Evolutionary conservation across 2,113 vertebrate species (phyloP).

Genomic region (Pelodiscus sinensis): DNA sequence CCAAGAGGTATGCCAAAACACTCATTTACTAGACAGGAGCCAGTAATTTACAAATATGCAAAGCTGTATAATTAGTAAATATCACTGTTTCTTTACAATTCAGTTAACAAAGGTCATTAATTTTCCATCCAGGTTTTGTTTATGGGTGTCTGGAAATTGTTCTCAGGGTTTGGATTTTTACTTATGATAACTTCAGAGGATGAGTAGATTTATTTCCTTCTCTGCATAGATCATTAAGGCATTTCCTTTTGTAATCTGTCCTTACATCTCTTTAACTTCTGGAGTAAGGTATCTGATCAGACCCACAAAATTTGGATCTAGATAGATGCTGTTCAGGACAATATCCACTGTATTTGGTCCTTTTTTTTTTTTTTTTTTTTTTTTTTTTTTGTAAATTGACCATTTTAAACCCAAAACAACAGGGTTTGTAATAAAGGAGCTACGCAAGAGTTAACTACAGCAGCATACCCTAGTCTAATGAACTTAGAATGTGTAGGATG

Average conservation of each 20-base stretch:
- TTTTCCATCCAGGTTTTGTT: slow-evolving; percentile 28
- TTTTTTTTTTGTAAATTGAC: neutral
- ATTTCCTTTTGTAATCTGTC: neutral
- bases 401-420: neutral
- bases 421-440: neutral
- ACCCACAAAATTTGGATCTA: neutral
- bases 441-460: neutral
- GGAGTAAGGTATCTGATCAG: neutral
- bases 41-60: slow-evolving; percentile 6
- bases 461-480: neutral
- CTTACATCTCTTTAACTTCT: neutral
- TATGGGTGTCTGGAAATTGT: neutral
- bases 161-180: slow-evolving; percentile 11
- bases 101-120: neutral
- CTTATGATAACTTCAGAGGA: neutral
- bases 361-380: neutral
- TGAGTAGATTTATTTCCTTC: neutral
- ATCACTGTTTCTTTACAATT: neutral
- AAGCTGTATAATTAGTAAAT: neutral
- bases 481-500: slow-evolving; percentile 1
- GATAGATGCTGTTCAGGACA: neutral
- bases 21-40: neutral
- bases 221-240: neutral
- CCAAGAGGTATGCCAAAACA: neutral
- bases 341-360: neutral